phyloP scores from a whole-genome alignment of 2,113 vertebrate species.

The Poecilia latipinna region DNA sequence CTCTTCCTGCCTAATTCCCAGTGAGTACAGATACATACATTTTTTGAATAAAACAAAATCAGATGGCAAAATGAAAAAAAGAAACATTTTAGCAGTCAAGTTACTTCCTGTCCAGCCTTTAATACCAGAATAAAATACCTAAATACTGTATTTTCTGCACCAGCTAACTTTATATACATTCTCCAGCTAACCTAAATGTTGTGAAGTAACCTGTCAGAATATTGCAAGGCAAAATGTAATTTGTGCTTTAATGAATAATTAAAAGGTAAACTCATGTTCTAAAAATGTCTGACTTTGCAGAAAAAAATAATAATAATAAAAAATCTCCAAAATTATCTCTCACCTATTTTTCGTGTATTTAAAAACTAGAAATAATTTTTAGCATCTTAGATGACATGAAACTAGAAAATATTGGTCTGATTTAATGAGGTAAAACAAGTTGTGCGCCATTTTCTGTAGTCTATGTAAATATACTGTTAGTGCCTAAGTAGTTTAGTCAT shows the following conservation, averaged over 20 bases:
- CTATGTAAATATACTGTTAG: not conserved
- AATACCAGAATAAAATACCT: too few species aligned
- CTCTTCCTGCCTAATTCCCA: too few species aligned
- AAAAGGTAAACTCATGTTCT: not conserved
- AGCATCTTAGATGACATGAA: not conserved
- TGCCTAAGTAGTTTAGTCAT: not conserved
- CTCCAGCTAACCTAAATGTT: not conserved
- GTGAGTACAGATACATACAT: too few species aligned
- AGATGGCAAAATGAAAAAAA: too few species aligned
- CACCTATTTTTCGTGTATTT: not conserved
- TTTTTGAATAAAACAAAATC: too few species aligned
- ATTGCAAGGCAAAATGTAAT: not conserved
- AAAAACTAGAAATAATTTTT: not conserved
- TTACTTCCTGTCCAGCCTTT: too few species aligned
- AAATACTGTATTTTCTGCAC: too few species aligned
- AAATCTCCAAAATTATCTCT: too few species aligned
- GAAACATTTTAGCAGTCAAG: too few species aligned
- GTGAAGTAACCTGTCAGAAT: not conserved
- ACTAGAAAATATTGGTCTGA: not conserved
- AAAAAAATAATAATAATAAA: too few species aligned
- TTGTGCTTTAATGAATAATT: not conserved
- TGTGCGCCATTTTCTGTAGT: too few species aligned
- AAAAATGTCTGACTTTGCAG: too few species aligned
- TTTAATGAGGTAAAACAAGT: not conserved
- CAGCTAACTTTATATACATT: not conserved